Percentiles rank a stretch among this genome's conserved stretches.
Conservation (phyloP, 2,113 vertebrate genomes). For the Loxodonta africana region DNA sequence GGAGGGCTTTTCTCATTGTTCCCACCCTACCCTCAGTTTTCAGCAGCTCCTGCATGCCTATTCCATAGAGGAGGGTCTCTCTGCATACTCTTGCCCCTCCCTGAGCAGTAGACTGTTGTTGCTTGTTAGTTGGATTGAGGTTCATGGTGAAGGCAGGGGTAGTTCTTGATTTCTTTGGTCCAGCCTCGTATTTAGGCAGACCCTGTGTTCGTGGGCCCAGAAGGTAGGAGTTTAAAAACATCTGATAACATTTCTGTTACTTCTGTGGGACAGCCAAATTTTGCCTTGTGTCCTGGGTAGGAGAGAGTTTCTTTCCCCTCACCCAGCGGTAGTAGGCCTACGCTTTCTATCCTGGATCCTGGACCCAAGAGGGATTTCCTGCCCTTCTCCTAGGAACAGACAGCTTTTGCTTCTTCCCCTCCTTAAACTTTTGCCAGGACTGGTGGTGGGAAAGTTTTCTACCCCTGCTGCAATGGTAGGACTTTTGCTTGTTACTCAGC, state of each 20-base stretch:
- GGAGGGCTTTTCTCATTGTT: too few species aligned
- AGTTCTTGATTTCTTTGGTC: too few species aligned
- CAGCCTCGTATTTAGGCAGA: too few species aligned
- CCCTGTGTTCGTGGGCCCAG: too few species aligned
- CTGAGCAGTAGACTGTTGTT: too few species aligned
- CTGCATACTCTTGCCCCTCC: too few species aligned
- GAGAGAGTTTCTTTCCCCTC: neutral
- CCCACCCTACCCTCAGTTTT: too few species aligned
- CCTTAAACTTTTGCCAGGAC: neutral
- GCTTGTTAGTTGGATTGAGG: too few species aligned
- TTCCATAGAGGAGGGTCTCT: too few species aligned
- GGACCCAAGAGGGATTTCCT: neutral
- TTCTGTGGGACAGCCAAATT: neutral
- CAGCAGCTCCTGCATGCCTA: too few species aligned
- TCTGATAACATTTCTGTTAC: neutral
- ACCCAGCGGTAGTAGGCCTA: neutral
- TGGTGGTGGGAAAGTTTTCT: neutral
- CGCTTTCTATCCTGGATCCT: neutral
- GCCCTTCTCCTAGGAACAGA: neutral
- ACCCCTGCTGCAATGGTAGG: neutral
- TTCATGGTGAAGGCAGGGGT: too few species aligned
- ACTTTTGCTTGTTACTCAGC: neutral
- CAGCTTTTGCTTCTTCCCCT: neutral
- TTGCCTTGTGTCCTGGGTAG: neutral
- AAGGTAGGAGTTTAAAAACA: too few species aligned